These are phyloP conservation scores for Brachypalpus laphriformis DNA, from an alignment of 2,888 invertebrate species.

Conservation along the genomic window DNA sequence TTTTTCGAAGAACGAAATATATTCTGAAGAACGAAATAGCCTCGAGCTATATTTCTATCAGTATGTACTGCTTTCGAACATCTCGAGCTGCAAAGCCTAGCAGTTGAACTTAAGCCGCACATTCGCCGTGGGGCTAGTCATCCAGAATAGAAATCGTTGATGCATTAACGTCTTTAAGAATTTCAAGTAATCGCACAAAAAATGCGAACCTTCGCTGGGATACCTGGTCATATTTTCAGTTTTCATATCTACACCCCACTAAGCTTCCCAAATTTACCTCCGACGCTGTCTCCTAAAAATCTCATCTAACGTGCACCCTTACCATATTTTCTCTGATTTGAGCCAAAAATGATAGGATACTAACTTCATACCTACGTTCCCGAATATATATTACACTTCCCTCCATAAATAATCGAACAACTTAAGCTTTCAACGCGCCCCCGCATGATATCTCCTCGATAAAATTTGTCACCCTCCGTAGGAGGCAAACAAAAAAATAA, in stretches of 20 bases:
- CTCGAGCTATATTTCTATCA: too few relatives aligned
- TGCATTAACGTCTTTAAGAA: too few relatives aligned
- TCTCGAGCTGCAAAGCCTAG: too few relatives aligned
- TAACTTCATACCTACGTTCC: background rate
- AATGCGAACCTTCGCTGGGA: too few relatives aligned
- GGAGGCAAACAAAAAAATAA: background rate
- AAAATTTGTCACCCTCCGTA: constrained; percentile 40
- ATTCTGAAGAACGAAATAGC: too few relatives aligned
- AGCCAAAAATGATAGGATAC: background rate
- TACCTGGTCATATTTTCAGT: too few relatives aligned
- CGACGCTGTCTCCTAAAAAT: background rate
- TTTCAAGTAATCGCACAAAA: too few relatives aligned
- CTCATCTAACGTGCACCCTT: background rate
- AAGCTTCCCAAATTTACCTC: background rate
- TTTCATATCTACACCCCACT: background rate
- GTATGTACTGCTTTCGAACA: too few relatives aligned
- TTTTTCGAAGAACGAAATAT: too few relatives aligned
- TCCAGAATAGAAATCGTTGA: too few relatives aligned
- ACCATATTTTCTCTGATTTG: background rate
- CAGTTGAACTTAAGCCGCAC: too few relatives aligned
- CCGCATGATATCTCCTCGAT: constrained; percentile 17
- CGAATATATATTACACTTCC: background rate
- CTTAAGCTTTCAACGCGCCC: constrained; percentile 14
- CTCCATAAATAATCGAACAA: constrained; percentile 25
- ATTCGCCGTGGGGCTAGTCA: too few relatives aligned